Base-by-base conservation (phyloP, 2,113 vertebrate genomes). In the Opisthocomus hoazin region DNA sequence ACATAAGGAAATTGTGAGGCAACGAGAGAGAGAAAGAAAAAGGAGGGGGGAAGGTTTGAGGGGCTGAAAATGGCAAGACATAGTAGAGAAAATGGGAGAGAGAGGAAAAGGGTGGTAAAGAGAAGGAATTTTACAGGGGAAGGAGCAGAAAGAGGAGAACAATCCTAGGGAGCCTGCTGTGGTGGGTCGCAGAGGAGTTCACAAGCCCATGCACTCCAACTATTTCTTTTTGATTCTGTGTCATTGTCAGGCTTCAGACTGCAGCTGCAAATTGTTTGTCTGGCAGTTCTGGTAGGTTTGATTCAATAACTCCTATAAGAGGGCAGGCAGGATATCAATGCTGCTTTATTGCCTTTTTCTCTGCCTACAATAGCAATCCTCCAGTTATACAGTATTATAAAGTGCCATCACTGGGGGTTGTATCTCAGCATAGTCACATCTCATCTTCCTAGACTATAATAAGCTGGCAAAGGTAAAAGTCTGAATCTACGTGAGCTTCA, bases 261-360 rank as follows among this genome's bases (percentile, higher is more conserved):
- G 96, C 93, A 94, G 96, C 96, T 97, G 97, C 96, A 97, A 97
- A 97, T 97, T 97, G 97, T 97, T 97, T 97, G 97, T 97, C 97
- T 97, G 95, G 97, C 97, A 97, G 97, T 97, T 97, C 97, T 96
- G 94, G 97, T 95, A 96, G 96, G 96, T 97, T 97, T 97, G 97
- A 97, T 97, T 97, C 97, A 97, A 97, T 97, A 97, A 97, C 96
- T 97, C 96, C 93, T 97, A 88, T 97, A 97, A 97, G 97, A 97
- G 96, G 96, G 97, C 97, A 97, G 95, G 96, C 97, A 97, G 97
- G 97, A 97, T 97, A 97, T 97, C 97, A 97, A 97, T 97, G 97
- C 95, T 96, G 96, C 94, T 97, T 97, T 97, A 97, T 97, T 97
- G 97, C 97, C 96, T 97, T 97, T 97, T 97, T 97, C 96, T 97